Percentiles rank a stretch among this genome's conserved stretches.
Evolutionary conservation across 2,888 invertebrate species (phyloP).

Genomic region (Rhabditoides inermis): DNA sequence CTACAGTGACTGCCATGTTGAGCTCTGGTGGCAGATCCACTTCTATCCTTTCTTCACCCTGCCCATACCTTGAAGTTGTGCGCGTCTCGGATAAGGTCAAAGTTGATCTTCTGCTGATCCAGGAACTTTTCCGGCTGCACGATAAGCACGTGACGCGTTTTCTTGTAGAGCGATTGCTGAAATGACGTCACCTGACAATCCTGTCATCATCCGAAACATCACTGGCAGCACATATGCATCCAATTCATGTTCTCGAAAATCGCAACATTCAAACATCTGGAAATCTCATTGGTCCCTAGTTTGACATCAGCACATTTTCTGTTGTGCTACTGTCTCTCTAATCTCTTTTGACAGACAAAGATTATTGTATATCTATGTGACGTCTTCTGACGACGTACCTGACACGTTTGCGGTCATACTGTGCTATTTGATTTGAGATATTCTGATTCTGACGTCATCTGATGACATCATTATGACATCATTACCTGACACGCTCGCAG

Average conservation of each 20-base stretch:
- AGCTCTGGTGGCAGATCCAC: too few species aligned
- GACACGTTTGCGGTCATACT: conserved; percentile 42
- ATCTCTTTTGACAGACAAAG: too few species aligned
- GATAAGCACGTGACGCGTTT: conserved; percentile 57
- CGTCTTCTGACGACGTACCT: conserved; percentile 9
- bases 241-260: neutral
- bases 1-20: too few species aligned
- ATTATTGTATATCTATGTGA: neutral
- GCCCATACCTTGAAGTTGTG: conserved; percentile 40
- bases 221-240: too few species aligned
- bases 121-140: conserved; percentile 69
- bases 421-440: too few species aligned
- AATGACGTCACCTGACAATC: conserved; percentile 1
- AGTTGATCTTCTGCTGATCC: conserved; percentile 64
- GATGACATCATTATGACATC: too few species aligned
- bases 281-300: too few species aligned
- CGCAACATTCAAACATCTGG: too few species aligned
- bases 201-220: neutral
- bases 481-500: conserved; percentile 37
- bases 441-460: neutral
- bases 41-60: neutral
- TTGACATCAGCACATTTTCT: too few species aligned
- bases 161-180: conserved; percentile 40
- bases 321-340: too few species aligned
- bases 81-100: conserved; percentile 44